Conservation (phyloP, 2,797 vertebrate genomes). For the Acanthiza pusilla region DNA sequence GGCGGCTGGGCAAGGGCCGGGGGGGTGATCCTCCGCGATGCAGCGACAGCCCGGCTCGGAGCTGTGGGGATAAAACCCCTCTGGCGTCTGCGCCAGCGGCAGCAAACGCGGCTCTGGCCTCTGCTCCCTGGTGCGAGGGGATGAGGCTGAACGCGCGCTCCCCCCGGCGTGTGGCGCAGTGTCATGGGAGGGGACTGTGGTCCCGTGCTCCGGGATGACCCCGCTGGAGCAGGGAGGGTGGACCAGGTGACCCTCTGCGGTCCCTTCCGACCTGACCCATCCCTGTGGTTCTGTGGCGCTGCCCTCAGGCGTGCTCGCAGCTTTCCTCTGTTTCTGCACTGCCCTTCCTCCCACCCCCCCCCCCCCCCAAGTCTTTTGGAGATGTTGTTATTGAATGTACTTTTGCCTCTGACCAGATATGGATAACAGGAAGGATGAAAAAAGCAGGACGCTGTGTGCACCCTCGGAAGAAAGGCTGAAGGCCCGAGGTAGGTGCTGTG, state of each 20-base stretch:
- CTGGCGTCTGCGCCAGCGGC: background rate
- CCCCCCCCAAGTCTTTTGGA: background rate
- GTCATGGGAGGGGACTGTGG: accelerated
- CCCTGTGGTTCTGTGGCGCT: background rate
- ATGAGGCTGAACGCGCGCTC: accelerated
- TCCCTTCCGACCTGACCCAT: too few relatives aligned
- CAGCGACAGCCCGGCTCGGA: background rate
- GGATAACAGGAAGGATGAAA: conserved; percentile 44
- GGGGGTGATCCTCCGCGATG: too few relatives aligned
- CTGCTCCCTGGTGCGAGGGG: accelerated
- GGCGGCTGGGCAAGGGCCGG: too few relatives aligned
- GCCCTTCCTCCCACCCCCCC: accelerated
- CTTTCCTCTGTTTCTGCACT: accelerated
- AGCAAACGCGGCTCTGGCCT: accelerated
- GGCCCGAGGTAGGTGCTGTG: background rate
- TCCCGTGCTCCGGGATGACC: background rate
- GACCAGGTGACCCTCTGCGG: too few relatives aligned
- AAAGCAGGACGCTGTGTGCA: background rate
- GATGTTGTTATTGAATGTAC: accelerated
- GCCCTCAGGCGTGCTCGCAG: accelerated
- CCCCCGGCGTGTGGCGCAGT: accelerated
- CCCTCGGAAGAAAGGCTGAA: conserved; percentile 39
- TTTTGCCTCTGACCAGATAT: conserved; percentile 42
- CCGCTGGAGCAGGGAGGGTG: background rate
- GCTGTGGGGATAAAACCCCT: background rate